These are phyloP conservation scores for Pipa parva DNA, from an alignment of 2,113 vertebrate genomes.

Conservation along the genomic window DNA sequence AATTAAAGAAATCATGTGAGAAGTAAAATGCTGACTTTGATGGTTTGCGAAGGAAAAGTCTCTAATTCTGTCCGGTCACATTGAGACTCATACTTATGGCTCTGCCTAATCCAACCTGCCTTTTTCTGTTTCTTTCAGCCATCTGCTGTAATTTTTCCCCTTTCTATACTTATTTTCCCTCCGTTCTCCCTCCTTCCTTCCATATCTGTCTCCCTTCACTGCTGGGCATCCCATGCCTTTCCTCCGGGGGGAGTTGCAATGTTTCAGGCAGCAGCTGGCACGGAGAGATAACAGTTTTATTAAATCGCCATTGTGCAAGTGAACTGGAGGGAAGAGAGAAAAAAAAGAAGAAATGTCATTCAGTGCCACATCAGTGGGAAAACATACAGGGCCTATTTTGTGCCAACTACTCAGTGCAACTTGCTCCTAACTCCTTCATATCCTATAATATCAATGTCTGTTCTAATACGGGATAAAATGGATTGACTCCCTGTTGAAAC, in stretches of 20 bases:
- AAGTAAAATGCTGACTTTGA: no score
- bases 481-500: not conserved
- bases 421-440: not conserved
- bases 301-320: constrained; percentile 39
- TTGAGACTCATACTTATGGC: no score
- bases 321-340: constrained; percentile 21
- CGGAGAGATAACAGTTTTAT: constrained; percentile 35
- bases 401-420: constrained; percentile 18
- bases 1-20: no score
- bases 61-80: no score
- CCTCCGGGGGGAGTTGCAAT: constrained; percentile 24
- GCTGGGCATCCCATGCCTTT: constrained; percentile 8
- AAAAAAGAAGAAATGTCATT: constrained; percentile 30
- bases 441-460: not conserved
- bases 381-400: constrained; percentile 6
- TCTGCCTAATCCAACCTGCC: no score
- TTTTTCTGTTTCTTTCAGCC: no score
- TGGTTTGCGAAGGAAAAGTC: no score
- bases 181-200: not conserved
- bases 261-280: constrained; percentile 34
- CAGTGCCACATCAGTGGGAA: constrained; percentile 20
- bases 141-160: not conserved
- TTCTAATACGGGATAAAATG: not conserved
- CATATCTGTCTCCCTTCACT: constrained; percentile 13
- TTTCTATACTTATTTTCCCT: not conserved